Evolutionary conservation across 2,113 vertebrate genomes (phyloP).

Genomic region (Pao palembangensis): DNA sequence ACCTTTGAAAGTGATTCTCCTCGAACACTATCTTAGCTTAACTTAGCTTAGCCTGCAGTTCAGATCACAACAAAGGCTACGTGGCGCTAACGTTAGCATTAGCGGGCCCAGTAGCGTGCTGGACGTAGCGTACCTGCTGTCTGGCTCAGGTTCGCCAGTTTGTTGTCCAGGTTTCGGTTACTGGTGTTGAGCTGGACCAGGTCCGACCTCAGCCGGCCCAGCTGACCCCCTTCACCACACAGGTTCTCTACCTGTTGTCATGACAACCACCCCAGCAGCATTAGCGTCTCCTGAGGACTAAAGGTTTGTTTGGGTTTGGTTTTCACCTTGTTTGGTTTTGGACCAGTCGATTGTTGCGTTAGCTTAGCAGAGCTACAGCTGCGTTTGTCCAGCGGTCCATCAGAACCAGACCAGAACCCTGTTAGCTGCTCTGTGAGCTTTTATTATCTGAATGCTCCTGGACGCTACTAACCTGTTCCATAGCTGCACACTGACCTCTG

Average conservation of each 20-base stretch:
- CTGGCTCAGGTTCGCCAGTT: constrained; percentile 35
- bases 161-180: constrained; percentile 31
- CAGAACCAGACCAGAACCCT: neutral
- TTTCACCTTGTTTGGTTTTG: neutral
- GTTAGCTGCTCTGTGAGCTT: neutral
- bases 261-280: neutral
- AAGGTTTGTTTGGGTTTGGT: neutral
- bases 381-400: neutral
- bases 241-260: constrained; percentile 40
- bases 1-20: neutral
- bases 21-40: too few species aligned
- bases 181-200: constrained; percentile 51
- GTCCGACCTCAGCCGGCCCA: constrained; percentile 28
- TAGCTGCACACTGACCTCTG: too few species aligned
- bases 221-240: constrained; percentile 43
- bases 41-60: neutral
- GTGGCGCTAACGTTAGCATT: too few species aligned
- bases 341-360: too few species aligned
- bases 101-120: too few species aligned
- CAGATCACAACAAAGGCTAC: neutral
- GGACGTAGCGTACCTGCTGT: constrained; percentile 37
- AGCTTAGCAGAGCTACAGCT: too few species aligned
- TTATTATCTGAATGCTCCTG: too few species aligned
- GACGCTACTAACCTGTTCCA: neutral
- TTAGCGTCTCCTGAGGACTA: neutral